Conservation (phyloP, 2,113 vertebrate species). For the Hippocampus barbouri region DNA sequence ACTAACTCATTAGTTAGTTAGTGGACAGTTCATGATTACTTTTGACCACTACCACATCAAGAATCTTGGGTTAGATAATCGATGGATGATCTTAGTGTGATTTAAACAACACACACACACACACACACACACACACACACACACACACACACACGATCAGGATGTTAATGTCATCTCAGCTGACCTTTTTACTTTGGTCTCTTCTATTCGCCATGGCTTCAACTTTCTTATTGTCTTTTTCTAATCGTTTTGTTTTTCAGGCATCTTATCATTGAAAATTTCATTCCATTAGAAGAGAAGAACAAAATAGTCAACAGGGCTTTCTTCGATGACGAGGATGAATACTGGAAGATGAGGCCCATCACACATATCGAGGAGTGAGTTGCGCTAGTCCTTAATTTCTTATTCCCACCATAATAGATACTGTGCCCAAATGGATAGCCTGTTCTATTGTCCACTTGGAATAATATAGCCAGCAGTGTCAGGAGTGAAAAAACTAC, state of each 20-base stretch:
- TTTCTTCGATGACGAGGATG: slow-evolving; percentile 91
- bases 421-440: neutral
- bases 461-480: neutral
- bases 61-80: no score
- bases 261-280: slow-evolving; percentile 96
- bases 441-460: neutral
- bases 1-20: no score
- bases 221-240: neutral
- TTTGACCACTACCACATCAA: no score
- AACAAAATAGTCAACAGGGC: slow-evolving; percentile 90
- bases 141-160: no score
- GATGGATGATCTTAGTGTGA: no score
- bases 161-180: neutral
- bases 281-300: slow-evolving; percentile 93
- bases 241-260: slow-evolving; percentile 61
- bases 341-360: slow-evolving; percentile 91
- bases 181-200: neutral
- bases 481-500: no score
- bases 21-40: no score
- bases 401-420: neutral
- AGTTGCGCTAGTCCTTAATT: slow-evolving; percentile 36
- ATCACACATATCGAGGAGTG: slow-evolving; percentile 90
- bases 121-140: no score
- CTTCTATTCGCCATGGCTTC: neutral
- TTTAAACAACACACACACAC: no score